Evolutionary conservation across 2,888 invertebrate species (phyloP).

Genomic region (Brachypterus glaber): DNA sequence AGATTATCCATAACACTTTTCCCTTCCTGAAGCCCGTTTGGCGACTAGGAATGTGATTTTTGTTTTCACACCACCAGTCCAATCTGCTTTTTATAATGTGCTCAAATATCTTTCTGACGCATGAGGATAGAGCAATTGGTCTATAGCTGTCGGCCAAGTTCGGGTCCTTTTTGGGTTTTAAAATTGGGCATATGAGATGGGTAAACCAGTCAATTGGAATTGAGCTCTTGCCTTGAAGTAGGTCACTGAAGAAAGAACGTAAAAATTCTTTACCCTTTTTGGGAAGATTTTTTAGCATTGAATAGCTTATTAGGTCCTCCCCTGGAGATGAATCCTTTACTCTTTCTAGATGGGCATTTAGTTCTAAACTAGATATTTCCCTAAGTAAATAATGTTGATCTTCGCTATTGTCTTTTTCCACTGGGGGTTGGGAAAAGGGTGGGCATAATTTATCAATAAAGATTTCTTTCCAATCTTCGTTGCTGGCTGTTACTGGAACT

Average conservation of each 20-base stretch:
- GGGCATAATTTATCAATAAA: neutral
- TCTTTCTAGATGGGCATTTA: neutral
- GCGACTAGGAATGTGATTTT: neutral
- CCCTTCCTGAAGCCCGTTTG: slow-evolving; percentile 11
- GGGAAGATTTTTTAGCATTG: slow-evolving; percentile 6
- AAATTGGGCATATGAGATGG: slow-evolving; percentile 1
- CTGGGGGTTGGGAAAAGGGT: neutral
- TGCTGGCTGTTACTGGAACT: neutral
- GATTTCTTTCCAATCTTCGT: neutral
- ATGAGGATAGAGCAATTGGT: slow-evolving; percentile 10
- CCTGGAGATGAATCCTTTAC: slow-evolving; percentile 9
- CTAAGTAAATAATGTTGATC: neutral
- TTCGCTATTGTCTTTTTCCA: neutral
- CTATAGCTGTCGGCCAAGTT: slow-evolving; percentile 4
- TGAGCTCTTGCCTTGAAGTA: neutral
- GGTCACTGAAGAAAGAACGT: neutral
- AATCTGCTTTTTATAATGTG: slow-evolving; percentile 5
- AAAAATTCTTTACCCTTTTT: neutral
- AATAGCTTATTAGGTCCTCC: slow-evolving; percentile 6
- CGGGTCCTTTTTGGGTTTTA: slow-evolving; percentile 8
- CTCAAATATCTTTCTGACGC: slow-evolving; percentile 8
- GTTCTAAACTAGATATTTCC: neutral
- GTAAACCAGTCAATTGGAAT: slow-evolving; percentile 6
- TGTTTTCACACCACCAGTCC: slow-evolving; percentile 8
- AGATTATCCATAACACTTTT: neutral